Percentiles rank a stretch among this genome's conserved stretches.
Evolutionary conservation across 2,888 invertebrate species (phyloP).

Genomic region (Leptopilina drosophilae): DNA sequence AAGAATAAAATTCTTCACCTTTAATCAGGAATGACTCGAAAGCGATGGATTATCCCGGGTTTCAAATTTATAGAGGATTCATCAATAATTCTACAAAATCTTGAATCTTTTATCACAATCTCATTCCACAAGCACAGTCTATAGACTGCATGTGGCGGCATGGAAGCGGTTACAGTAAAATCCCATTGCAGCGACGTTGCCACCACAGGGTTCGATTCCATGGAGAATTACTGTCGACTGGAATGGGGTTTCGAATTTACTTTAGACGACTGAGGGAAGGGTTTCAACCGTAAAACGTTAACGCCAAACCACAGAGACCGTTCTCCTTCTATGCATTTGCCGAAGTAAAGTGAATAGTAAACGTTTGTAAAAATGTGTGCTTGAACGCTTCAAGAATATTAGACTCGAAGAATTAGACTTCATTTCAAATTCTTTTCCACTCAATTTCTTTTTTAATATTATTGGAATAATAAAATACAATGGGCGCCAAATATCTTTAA

Average conservation of each 20-base stretch:
- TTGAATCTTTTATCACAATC: slow-evolving; percentile 58
- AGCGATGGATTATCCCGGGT: slow-evolving; percentile 51
- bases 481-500: no score
- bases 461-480: not conserved
- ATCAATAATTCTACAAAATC: slow-evolving; percentile 56
- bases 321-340: slow-evolving; percentile 33
- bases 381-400: slow-evolving; percentile 16
- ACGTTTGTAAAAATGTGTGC: slow-evolving; percentile 41
- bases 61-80: slow-evolving; percentile 50
- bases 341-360: slow-evolving; percentile 46
- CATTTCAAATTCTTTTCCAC: not conserved
- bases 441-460: not conserved
- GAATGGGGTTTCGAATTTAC: slow-evolving; percentile 72
- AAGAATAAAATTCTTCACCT: not conserved
- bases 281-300: slow-evolving; percentile 69
- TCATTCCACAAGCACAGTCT: slow-evolving; percentile 54
- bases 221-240: slow-evolving; percentile 70
- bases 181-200: slow-evolving; percentile 66
- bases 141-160: slow-evolving; percentile 53
- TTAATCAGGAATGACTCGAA: slow-evolving; percentile 44
- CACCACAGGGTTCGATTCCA: slow-evolving; percentile 69
- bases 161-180: slow-evolving; percentile 68
- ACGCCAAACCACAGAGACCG: slow-evolving; percentile 65
- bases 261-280: slow-evolving; percentile 58
- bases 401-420: not conserved